Base-by-base conservation (phyloP, 2,888 invertebrate species). In the Clusia tigrina region DNA sequence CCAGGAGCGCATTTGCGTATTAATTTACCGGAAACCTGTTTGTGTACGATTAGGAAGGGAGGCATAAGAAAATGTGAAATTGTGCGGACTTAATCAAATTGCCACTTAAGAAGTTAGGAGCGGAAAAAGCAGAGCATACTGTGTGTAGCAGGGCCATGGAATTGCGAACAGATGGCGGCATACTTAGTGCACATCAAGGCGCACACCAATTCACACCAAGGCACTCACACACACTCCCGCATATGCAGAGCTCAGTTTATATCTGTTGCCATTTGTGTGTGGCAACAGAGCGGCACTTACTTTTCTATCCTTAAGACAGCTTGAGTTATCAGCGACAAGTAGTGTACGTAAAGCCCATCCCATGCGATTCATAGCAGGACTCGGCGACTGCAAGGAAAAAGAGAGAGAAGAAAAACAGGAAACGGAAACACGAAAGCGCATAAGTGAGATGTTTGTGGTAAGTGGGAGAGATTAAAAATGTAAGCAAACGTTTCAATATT, bases 1-100 rank as follows among this genome's bases (percentile, higher is more conserved):
- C 93, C 93, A 10, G 92, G 89, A 77, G 92, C 90, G 78, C 90
- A 89, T 75, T 89, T 86, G 68, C 89, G 85, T 74, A 89, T 89
- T 67, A 88, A 80, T 75, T 87, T 85, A 76, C 89, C 85, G 68
- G 88, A 87, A 63, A 89, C 86, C 83, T 83, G 37, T n/a, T 1
- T n/a, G n/a, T n/a, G 15, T 22, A 42, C 48, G 22, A 5, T 2
- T 22, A 18, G 2, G n/a, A 42, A 42, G n/a, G 10, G n/a, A 42
- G n/a, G n/a, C n/a, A 55, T 53, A 25, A 32, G 18, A 32, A 54
- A 3, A 53, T 2, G 23, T n/a, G n/a, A n/a, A n/a, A 17, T 48
- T n/a, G n/a, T n/a, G n/a, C n/a, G n/a, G n/a, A n/a, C 12, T 38
- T n/a, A 2, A 38, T 38, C 12, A n/a, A 1, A 38, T n/a, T 12